Evolutionary conservation across 23 tunicate species (phyloP).

Genomic region (Diplosoma virens): DNA sequence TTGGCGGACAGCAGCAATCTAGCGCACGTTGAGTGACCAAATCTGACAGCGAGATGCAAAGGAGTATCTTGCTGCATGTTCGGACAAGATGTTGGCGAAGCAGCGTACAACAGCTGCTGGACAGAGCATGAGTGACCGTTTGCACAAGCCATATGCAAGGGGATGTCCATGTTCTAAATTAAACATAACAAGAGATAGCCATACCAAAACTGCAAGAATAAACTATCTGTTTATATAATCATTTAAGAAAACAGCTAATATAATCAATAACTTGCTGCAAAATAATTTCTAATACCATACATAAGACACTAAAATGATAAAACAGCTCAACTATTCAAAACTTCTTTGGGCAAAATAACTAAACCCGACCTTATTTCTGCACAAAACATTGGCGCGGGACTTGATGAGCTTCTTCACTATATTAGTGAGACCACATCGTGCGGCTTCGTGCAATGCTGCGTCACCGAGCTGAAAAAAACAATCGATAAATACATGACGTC

Average conservation of each 20-base stretch:
- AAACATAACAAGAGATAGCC: too few species aligned
- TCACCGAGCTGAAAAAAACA: conserved; percentile 46
- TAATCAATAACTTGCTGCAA: too few species aligned
- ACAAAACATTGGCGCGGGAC: conserved; percentile 34
- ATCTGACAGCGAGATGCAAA: conserved; percentile 59
- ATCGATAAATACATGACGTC: background rate
- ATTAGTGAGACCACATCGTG: conserved; percentile 46
- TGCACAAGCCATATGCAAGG: conserved; percentile 60
- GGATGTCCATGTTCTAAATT: conserved; percentile 51
- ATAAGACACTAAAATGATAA: too few species aligned
- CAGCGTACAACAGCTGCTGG: background rate
- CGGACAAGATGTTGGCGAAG: background rate
- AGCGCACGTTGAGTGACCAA: conserved; percentile 39
- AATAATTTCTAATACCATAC: too few species aligned
- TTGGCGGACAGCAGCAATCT: conserved; percentile 33
- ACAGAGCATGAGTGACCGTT: conserved; percentile 18
- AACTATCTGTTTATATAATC: background rate
- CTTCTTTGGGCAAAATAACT: too few species aligned
- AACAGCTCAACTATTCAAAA: too few species aligned
- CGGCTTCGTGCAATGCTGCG: conserved; percentile 66
- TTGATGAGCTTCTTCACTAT: conserved; percentile 32
- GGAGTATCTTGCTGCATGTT: conserved; percentile 61
- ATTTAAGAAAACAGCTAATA: background rate
- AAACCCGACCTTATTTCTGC: conserved; percentile 45
- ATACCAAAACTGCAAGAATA: background rate